These are phyloP conservation scores for Galerucella calmariensis DNA, from an alignment of 2,888 invertebrate species.

Conservation along the genomic window DNA sequence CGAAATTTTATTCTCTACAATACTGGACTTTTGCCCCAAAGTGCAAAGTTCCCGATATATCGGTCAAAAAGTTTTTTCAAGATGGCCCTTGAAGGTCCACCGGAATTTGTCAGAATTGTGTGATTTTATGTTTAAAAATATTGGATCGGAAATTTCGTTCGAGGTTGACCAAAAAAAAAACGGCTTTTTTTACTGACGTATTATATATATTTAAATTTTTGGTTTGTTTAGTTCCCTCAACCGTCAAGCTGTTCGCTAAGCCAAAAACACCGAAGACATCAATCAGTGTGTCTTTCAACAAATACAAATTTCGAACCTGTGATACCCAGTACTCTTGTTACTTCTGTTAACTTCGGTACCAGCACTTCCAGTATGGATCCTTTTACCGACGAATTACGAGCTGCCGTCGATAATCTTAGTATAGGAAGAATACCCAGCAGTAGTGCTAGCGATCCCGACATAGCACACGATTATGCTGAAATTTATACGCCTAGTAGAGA, in stretches of 20 bases:
- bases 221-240: conserved; percentile 57
- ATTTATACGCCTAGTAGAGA: conserved; percentile 92
- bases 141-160: no score
- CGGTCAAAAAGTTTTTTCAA: no score
- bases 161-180: no score
- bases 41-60: no score
- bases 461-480: conserved; percentile 91
- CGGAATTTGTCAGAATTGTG: no score
- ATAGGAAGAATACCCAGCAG: conserved; percentile 70
- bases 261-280: conserved; percentile 67
- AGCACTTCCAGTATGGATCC: conserved; percentile 67
- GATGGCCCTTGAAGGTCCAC: no score
- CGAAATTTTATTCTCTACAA: no score
- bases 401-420: conserved; percentile 70
- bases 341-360: conserved; percentile 60
- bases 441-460: conserved; percentile 73
- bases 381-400: conserved; percentile 71
- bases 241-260: conserved; percentile 60
- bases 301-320: conserved; percentile 60
- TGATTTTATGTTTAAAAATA: no score
- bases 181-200: no score
- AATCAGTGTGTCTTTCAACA: conserved; percentile 67
- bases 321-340: conserved; percentile 60
- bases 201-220: background rate
- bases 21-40: no score